These are phyloP conservation scores for Dryas iulia DNA, from an alignment of 1,140 invertebrate species.

Conservation along the genomic window DNA sequence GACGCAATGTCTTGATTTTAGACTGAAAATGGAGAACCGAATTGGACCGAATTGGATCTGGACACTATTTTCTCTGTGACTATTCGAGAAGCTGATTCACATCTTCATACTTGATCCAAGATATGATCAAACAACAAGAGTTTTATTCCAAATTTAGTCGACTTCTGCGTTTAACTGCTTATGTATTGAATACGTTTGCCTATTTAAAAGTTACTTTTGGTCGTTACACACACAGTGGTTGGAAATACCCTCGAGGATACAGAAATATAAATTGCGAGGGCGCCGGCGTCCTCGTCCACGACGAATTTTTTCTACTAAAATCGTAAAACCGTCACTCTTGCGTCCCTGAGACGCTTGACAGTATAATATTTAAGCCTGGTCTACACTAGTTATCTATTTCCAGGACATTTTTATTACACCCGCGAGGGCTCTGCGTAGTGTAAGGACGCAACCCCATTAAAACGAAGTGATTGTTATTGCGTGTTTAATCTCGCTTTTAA, in stretches of 20 bases:
- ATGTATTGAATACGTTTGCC: not conserved
- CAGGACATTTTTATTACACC: not conserved
- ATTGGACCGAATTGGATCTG: too few relatives aligned
- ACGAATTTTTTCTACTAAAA: constrained; percentile 5
- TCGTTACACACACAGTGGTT: not conserved
- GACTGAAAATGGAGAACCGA: too few relatives aligned
- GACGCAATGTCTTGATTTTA: too few relatives aligned
- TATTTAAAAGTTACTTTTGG: not conserved
- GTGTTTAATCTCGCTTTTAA: constrained; percentile 4
- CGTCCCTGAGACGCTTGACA: not conserved
- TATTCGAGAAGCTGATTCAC: too few relatives aligned
- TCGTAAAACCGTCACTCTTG: constrained; percentile 13
- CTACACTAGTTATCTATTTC: not conserved
- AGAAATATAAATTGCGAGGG: constrained; percentile 16
- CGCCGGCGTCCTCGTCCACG: not conserved
- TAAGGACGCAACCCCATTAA: not conserved
- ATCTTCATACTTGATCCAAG: too few relatives aligned
- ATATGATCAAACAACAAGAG: too few relatives aligned
- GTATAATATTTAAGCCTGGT: constrained; percentile 7
- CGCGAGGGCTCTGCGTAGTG: not conserved
- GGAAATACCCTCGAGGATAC: constrained; percentile 4
- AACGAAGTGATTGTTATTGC: constrained; percentile 6
- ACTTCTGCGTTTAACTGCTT: not conserved
- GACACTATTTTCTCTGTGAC: too few relatives aligned
- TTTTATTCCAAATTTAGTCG: too few relatives aligned